These are phyloP conservation scores for Hiodon alosoides DNA, from an alignment of 2,113 vertebrate genomes.

Conservation along the genomic window DNA sequence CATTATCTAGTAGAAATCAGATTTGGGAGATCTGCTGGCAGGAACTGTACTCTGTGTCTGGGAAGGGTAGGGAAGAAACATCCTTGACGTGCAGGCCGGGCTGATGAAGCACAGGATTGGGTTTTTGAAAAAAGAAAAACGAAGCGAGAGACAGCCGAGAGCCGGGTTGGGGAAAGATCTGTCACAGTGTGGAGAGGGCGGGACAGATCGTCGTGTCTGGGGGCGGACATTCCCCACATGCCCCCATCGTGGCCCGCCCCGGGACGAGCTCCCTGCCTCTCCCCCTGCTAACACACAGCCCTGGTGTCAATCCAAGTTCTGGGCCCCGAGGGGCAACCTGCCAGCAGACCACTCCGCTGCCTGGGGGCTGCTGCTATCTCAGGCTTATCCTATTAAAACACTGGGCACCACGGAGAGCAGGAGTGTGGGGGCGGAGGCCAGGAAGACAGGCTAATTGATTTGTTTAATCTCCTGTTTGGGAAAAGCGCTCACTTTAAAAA, in stretches of 20 bases:
- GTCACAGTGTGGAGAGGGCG: neutral
- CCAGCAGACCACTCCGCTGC: constrained; percentile 12
- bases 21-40: neutral
- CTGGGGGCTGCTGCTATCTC: constrained; percentile 14
- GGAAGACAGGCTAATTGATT: constrained; percentile 15
- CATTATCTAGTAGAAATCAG: too few relatives aligned
- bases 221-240: neutral
- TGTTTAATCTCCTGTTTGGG: constrained; percentile 17
- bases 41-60: neutral
- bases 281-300: constrained; percentile 9
- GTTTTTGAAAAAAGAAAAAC: too few relatives aligned
- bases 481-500: constrained; percentile 8
- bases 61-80: neutral
- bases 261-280: constrained; percentile 8
- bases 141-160: neutral
- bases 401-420: neutral
- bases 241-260: neutral
- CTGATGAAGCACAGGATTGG: too few relatives aligned
- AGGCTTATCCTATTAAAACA: constrained; percentile 21
- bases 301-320: neutral
- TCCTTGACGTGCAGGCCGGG: neutral
- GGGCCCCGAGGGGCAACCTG: constrained; percentile 15
- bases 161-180: neutral
- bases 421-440: neutral
- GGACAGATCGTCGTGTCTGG: neutral